These are phyloP conservation scores for Seriola aureovittata DNA, from an alignment of 2,113 vertebrate species.

Conservation along the genomic window DNA sequence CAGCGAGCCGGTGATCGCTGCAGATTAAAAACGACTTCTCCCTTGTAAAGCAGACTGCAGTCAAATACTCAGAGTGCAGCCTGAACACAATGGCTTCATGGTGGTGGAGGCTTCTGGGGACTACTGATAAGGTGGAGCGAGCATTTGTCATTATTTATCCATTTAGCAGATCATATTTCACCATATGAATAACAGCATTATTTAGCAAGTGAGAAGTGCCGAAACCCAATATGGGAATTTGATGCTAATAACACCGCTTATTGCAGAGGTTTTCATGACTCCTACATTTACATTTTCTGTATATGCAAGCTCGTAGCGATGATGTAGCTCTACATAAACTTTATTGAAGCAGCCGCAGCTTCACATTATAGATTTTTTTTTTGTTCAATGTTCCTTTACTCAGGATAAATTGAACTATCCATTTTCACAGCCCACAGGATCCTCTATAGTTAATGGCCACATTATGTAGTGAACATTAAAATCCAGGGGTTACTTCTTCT, in stretches of 20 bases:
- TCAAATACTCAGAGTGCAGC: not conserved
- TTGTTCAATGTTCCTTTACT: not conserved
- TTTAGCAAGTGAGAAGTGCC: conserved; percentile 31
- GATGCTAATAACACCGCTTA: conserved; percentile 29
- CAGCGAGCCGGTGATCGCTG: conserved; percentile 46
- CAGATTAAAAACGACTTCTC: conserved; percentile 49
- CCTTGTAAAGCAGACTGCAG: conserved; percentile 44
- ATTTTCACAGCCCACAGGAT: not conserved
- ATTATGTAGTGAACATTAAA: not conserved
- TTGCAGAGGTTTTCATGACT: conserved; percentile 9
- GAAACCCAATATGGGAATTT: conserved; percentile 37
- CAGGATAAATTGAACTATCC: not conserved
- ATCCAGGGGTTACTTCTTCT: not conserved
- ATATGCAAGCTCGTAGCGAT: conserved; percentile 3
- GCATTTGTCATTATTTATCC: conserved; percentile 62
- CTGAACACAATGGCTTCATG: conserved; percentile 10
- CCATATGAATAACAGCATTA: conserved; percentile 32
- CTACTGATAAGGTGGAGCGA: conserved; percentile 57
- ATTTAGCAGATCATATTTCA: conserved; percentile 47
- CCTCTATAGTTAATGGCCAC: conserved; percentile 15
- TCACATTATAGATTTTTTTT: not conserved
- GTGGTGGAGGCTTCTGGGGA: conserved; percentile 46
- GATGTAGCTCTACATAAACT: conserved; percentile 10
- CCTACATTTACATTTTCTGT: conserved; percentile 5
- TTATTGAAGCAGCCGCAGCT: conserved; percentile 34